Evolutionary conservation across 1,140 invertebrate species (phyloP), one percentile per base, ranked within the genome.

Genomic region (Drosophila sturtevanti): DNA sequence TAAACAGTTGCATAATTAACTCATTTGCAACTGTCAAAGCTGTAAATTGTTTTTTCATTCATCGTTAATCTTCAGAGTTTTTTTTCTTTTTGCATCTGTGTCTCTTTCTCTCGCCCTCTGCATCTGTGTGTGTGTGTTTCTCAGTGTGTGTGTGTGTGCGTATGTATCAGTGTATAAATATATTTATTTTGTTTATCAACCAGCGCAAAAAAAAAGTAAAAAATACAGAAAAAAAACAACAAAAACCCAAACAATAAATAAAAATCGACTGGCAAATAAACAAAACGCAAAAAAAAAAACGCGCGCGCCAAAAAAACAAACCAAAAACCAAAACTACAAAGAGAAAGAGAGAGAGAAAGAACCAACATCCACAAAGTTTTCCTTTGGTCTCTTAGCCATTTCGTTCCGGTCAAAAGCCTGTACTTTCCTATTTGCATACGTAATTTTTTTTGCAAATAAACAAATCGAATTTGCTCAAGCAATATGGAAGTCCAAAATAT

Each of bases 401-500:
- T 86, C 78, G 48, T 63, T 60, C 70, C 41, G 41, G 41, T 18
- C 41, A 48, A 11, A 9, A 18, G 16, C 4, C 16, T 9, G 41
- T 21, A 1, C 41, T 44, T 14, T 18, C 10, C 41, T n/a, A 48
- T 21, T 21, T 48, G 41, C 16, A 48, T 21, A 48, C 41, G 41
- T 48, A 21, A 48, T 21, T 48, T 48, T 48, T 31, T 31, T 31
- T 6, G 41, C 41, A 21, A 48, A 77, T 72, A 73, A 79, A 76
- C 55, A 68, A 77, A 60, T 22, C 10, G 51, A 55, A 34, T 1
- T 31, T 6, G 27, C 31, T 35, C 34, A n/a, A 22, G 16, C 64
- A 72, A 51, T 31, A 90, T 90, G 87, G 87, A 90, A 69, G 72
- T 90, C 21, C 73, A 90, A 72, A 90, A 90, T 34, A 74, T 80